Evolutionary conservation across 1,140 invertebrate genomes (phyloP).

Genomic region (Anadara kagoshimensis): DNA sequence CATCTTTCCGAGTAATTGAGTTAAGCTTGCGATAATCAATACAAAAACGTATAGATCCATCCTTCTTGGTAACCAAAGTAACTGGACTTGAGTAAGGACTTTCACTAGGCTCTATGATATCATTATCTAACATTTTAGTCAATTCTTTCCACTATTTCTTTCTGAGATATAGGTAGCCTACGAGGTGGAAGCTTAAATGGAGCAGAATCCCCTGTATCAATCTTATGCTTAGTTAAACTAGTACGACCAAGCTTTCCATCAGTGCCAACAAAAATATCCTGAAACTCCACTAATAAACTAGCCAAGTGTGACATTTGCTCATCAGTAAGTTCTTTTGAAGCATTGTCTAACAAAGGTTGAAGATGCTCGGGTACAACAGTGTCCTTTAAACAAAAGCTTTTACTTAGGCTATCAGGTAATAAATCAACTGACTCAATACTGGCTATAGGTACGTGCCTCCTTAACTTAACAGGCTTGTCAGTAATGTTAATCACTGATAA

Average conservation of each 20-base stretch:
- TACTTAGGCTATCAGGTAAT: neutral
- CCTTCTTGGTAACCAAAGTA: conserved; percentile 25
- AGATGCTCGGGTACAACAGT: conserved; percentile 19
- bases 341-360: conserved; percentile 15
- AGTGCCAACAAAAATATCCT: conserved; percentile 42
- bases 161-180: conserved; percentile 3
- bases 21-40: conserved; percentile 39
- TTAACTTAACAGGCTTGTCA: conserved; percentile 9
- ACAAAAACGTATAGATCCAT: conserved; percentile 22
- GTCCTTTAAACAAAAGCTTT: neutral
- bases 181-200: conserved; percentile 24
- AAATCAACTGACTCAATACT: conserved; percentile 10
- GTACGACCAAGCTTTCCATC: conserved; percentile 28
- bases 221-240: conserved; percentile 17
- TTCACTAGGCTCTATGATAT: conserved; percentile 21
- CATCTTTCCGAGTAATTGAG: conserved; percentile 37
- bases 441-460: conserved; percentile 6
- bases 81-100: conserved; percentile 21
- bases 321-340: conserved; percentile 16
- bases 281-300: conserved; percentile 22
- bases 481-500: conserved; percentile 31
- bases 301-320: conserved; percentile 3
- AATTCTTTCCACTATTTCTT: conserved; percentile 15
- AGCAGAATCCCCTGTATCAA: conserved; percentile 21
- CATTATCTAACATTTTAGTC: conserved; percentile 23